Base-by-base conservation (phyloP, 2,113 vertebrate species). In the Callionymus lyra region DNA sequence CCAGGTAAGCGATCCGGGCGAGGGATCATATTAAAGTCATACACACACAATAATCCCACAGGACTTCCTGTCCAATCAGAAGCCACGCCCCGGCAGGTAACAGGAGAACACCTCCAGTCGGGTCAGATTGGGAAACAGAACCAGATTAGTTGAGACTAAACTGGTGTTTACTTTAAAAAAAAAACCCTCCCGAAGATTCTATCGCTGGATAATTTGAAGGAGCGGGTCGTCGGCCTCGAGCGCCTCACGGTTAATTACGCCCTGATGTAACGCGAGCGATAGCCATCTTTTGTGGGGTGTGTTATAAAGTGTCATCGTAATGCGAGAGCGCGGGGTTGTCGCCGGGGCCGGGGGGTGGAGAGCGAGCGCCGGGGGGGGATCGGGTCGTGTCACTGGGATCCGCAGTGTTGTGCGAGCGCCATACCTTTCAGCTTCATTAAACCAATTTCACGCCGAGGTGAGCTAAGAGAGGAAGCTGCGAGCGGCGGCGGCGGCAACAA, bases 381-480 rank as follows among this genome's bases (percentile, higher is more conserved):
- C 89, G 90, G 89, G 90, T 85, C 85, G 88, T 87, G 89, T 91
- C 84, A 90, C 87, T 87, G 90, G 89, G 92, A 91, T 97, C 90
- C 86, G 56, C 90, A 90, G 90, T 91, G 89, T 92, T 91, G 90
- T 89, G 93, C 91, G 93, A 93, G 88, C 90, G 86, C 91, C 92
- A 94, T 97, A 97, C 91, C 90, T 96, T 98, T 98, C 91, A 93
- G 93, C 91, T 95, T 97, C 95, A 98, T 98, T 98, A 98, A 97
- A 96, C 94, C 94, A 97, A 97, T 98, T 98, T 98, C 94, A 98
- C 89, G 92, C 89, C 83, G 90, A 93, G 91, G 91, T 94, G 94
- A 93, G 89, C 91, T 93, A 91, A 93, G 91, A 94, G 91, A 93
- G 88, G 91, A 92, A 92, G 91, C 89, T 85, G 90, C 71, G 89